Conservation (phyloP, 2,888 invertebrate genomes). For the Venusia cambrica region DNA sequence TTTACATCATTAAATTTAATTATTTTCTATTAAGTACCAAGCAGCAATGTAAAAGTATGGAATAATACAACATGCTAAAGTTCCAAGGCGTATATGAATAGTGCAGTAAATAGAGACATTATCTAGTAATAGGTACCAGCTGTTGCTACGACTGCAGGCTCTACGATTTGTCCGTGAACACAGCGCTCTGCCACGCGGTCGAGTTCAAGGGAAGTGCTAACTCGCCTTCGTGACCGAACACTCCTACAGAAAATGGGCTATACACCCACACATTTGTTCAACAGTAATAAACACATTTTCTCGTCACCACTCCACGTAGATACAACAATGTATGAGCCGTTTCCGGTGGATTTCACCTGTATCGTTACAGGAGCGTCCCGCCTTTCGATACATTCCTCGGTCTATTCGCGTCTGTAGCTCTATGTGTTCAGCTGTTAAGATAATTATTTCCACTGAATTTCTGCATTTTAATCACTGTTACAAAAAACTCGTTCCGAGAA, state of each 20-base stretch:
- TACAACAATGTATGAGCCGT: conserved; percentile 35
- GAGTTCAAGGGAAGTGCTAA: conserved; percentile 46
- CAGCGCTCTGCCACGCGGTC: conserved; percentile 33
- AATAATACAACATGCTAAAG: conserved; percentile 1
- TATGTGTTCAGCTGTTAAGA: conserved; percentile 29
- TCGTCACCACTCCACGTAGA: conserved; percentile 23
- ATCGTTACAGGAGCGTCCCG: conserved; percentile 31
- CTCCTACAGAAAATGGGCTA: conserved; percentile 17
- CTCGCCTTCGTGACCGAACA: conserved; percentile 25
- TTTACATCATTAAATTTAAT: no score
- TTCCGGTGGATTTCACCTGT: conserved; percentile 33
- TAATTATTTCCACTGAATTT: conserved; percentile 29
- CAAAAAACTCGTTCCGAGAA: conserved; percentile 22
- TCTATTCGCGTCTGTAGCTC: conserved; percentile 26
- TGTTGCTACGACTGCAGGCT: conserved; percentile 16
- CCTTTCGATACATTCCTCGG: conserved; percentile 28
- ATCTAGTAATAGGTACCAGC: conserved; percentile 26
- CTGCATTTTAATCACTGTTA: conserved; percentile 29
- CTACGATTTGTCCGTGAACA: conserved; percentile 36
- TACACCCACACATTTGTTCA: conserved; percentile 22
- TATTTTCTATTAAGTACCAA: no score
- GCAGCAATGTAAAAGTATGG: no score
- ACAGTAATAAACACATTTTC: conserved; percentile 26
- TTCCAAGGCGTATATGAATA: conserved; percentile 4
- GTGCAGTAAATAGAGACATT: conserved; percentile 21